phyloP scores from a whole-genome alignment of 2,797 vertebrate species.

The Gobionotothen gibberifrons region DNA sequence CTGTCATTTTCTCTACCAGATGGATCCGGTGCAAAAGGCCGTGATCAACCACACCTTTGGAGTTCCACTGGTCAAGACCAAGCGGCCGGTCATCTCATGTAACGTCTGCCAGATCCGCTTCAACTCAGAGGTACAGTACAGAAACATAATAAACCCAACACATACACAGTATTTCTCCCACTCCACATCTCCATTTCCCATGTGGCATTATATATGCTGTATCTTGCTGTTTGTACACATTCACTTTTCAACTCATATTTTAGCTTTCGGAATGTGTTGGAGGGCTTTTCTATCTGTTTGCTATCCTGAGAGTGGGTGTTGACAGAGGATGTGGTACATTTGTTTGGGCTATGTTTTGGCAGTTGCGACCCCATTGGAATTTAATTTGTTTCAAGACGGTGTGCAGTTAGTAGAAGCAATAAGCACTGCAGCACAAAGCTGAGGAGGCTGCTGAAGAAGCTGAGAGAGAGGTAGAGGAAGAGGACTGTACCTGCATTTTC shows the following conservation, averaged over 20 bases:
- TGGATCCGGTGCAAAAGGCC: constrained; percentile 94
- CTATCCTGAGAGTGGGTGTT: constrained; percentile 13
- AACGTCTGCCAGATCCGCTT: constrained; percentile 96
- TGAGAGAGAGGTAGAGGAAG: constrained; percentile 3
- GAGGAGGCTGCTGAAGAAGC: constrained; percentile 19
- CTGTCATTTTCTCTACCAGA: constrained; percentile 78
- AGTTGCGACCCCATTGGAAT: constrained; percentile 58
- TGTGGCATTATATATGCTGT: constrained; percentile 21
- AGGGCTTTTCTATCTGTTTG: constrained; percentile 32
- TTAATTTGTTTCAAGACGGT: constrained; percentile 57
- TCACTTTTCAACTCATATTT: constrained; percentile 9
- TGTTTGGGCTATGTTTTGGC: constrained; percentile 62
- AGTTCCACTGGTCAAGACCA: constrained; percentile 89
- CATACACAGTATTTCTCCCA: neutral
- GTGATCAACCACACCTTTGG: constrained; percentile 93
- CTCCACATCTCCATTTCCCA: neutral
- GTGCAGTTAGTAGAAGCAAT: constrained; percentile 35
- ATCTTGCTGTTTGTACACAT: neutral
- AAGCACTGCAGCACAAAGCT: constrained; percentile 30
- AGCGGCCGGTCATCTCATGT: constrained; percentile 92
- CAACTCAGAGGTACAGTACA: constrained; percentile 91
- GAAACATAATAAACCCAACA: neutral
- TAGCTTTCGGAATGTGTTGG: constrained; percentile 24
- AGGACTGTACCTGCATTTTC: constrained; percentile 29
- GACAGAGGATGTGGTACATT: constrained; percentile 53